Conservation (phyloP, 2,888 invertebrate species). For the Scrobipalpa costella region DNA sequence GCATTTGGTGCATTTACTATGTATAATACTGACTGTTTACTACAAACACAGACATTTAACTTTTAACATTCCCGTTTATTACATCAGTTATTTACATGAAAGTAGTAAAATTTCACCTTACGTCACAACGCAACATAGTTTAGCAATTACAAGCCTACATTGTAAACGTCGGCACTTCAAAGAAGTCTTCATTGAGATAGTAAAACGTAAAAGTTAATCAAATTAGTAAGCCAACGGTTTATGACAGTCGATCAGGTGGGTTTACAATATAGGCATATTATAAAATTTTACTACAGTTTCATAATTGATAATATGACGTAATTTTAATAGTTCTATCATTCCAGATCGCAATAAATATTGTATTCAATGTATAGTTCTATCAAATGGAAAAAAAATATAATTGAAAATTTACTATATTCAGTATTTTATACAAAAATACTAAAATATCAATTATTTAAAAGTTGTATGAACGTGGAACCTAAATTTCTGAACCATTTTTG, state of each 20-base stretch:
- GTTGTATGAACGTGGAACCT: no score
- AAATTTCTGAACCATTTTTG: no score
- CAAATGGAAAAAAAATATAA: no score
- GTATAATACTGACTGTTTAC: no score
- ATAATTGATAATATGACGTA: not conserved
- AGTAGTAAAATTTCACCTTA: not conserved
- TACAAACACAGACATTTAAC: no score
- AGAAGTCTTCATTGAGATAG: not conserved
- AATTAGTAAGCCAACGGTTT: conserved; percentile 10
- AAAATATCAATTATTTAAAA: no score
- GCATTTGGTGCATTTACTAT: no score
- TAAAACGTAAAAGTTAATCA: conserved; percentile 15
- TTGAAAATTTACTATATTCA: no score
- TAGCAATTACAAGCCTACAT: conserved; percentile 4
- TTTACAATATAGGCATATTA: not conserved
- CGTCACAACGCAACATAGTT: conserved; percentile 1
- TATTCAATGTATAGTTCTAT: not conserved
- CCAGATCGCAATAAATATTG: not conserved
- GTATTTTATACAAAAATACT: no score
- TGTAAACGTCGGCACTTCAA: conserved; percentile 22
- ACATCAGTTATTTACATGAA: not conserved
- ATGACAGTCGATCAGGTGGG: not conserved
- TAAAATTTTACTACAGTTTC: not conserved
- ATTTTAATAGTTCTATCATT: not conserved
- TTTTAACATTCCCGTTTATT: no score